A percentile compares a stretch with the other conserved stretches of the same genome.
phyloP scores from a whole-genome alignment of 2,888 invertebrate species.

The Dynastes hyllus region DNA sequence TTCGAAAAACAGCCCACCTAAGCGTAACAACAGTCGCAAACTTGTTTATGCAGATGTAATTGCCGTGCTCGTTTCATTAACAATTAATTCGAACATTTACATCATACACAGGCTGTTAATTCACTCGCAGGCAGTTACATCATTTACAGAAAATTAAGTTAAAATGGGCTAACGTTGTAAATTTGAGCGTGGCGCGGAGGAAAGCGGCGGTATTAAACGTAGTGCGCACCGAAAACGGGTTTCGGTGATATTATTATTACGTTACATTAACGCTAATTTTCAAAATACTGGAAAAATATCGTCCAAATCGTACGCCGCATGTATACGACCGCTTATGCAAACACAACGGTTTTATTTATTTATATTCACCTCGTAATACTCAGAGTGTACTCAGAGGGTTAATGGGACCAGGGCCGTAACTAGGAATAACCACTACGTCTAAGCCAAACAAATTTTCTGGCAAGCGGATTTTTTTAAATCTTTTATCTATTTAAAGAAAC shows the following conservation, averaged over 20 bases:
- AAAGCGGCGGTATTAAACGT: background rate
- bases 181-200: background rate
- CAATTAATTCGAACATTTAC: constrained; percentile 31
- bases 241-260: constrained; percentile 15
- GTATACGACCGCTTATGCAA: background rate
- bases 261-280: constrained; percentile 16
- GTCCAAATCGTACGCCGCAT: background rate
- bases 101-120: constrained; percentile 27
- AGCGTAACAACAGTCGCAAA: constrained; percentile 10
- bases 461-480: too few relatives aligned
- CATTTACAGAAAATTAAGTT: constrained; percentile 31
- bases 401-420: too few relatives aligned
- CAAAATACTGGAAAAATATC: background rate
- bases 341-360: background rate
- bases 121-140: constrained; percentile 26
- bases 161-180: constrained; percentile 28
- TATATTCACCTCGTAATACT: background rate
- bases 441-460: too few relatives aligned
- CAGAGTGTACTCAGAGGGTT: background rate
- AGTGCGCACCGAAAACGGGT: background rate
- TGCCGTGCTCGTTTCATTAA: constrained; percentile 27
- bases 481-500: too few relatives aligned
- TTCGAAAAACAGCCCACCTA: constrained; percentile 2
- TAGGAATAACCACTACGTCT: too few relatives aligned
- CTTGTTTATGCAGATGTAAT: constrained; percentile 27